Percentiles rank a stretch among this genome's conserved stretches.
Conservation (phyloP, 2,113 vertebrate genomes). For the Perognathus longimembris region DNA sequence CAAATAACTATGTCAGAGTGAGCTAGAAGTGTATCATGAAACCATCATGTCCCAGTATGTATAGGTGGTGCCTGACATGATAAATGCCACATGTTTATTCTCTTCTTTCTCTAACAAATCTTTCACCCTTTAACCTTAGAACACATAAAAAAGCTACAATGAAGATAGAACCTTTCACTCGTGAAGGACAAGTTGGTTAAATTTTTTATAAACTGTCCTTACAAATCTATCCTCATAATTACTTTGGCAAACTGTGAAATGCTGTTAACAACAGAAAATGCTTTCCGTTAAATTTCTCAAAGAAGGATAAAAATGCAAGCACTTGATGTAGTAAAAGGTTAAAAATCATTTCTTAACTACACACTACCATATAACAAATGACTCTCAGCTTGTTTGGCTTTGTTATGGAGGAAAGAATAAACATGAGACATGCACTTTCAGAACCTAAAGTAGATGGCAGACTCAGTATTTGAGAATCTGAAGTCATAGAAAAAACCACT, state of each 20-base stretch:
- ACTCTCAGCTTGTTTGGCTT: background rate
- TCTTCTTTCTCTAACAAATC: background rate
- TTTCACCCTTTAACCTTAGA: conserved; percentile 22
- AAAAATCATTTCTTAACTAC: background rate
- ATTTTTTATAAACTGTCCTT: conserved; percentile 37
- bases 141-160: conserved; percentile 7
- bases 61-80: background rate
- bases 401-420: background rate
- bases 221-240: conserved; percentile 36
- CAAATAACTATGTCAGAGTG: background rate
- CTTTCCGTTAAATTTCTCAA: conserved; percentile 14
- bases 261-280: background rate
- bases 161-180: conserved; percentile 11
- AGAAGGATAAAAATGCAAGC: background rate
- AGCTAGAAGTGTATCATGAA: background rate
- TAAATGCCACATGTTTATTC: background rate
- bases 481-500: conserved; percentile 13
- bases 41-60: background rate
- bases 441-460: background rate
- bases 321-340: background rate
- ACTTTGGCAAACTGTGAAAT: conserved; percentile 6
- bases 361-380: background rate
- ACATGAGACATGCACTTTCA: background rate
- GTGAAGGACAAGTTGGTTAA: background rate
- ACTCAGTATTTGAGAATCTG: background rate